These are phyloP conservation scores for Podiceps cristatus DNA, from an alignment of 2,113 vertebrate species.

Conservation along the genomic window DNA sequence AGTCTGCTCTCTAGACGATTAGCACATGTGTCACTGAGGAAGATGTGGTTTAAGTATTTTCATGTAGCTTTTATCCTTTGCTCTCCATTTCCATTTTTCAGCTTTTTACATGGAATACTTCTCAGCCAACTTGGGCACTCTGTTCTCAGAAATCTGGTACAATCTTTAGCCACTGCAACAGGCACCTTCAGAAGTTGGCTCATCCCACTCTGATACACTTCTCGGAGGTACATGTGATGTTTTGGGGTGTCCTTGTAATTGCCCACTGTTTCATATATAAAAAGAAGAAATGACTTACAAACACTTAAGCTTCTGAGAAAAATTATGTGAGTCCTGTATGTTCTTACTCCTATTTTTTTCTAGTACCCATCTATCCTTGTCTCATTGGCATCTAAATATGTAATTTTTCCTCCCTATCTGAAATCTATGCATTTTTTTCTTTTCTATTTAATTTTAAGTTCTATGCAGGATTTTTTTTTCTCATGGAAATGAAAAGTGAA, in stretches of 20 bases:
- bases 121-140: background rate
- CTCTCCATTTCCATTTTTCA: background rate
- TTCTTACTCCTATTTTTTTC: background rate
- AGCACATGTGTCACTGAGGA: background rate
- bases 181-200: background rate
- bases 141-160: background rate
- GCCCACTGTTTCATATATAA: background rate
- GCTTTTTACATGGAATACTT: background rate
- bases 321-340: background rate
- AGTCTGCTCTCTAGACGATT: background rate
- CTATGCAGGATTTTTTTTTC: background rate
- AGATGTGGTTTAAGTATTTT: background rate
- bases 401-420: background rate
- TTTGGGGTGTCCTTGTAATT: background rate
- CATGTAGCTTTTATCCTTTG: background rate
- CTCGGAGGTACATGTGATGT: background rate
- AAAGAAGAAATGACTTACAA: background rate
- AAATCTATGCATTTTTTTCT: background rate
- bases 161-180: background rate
- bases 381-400: background rate
- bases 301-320: background rate
- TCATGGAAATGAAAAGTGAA: background rate
- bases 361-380: background rate
- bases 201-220: background rate
- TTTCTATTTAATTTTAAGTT: background rate